phyloP scores from a whole-genome alignment of 2,888 invertebrate species.

The Heliothis peltigera region DNA sequence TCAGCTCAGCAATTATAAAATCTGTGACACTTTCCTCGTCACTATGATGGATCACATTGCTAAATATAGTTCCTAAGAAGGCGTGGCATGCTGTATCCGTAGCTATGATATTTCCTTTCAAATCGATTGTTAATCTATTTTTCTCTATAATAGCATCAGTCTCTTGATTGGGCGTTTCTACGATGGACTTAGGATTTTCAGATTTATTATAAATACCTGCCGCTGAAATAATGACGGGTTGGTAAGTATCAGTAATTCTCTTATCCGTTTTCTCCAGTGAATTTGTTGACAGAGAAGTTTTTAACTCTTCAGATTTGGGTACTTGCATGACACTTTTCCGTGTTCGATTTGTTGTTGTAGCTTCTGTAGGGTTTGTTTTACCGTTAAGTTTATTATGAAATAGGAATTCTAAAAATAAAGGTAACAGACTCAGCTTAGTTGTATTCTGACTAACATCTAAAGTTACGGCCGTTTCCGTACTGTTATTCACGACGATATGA shows the following conservation, averaged over 20 bases:
- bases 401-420: slow-evolving; percentile 76
- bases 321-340: slow-evolving; percentile 51
- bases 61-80: slow-evolving; percentile 82
- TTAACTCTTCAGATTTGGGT: slow-evolving; percentile 36
- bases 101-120: slow-evolving; percentile 83
- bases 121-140: slow-evolving; percentile 76
- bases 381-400: slow-evolving; percentile 65
- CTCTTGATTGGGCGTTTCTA: slow-evolving; percentile 16
- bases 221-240: slow-evolving; percentile 64
- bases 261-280: slow-evolving; percentile 26
- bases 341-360: slow-evolving; percentile 42
- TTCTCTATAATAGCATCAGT: slow-evolving; percentile 48
- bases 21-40: slow-evolving; percentile 76
- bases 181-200: slow-evolving; percentile 14
- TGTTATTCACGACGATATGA: slow-evolving; percentile 11
- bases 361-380: slow-evolving; percentile 41
- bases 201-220: slow-evolving; percentile 60
- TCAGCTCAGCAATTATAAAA: slow-evolving; percentile 81
- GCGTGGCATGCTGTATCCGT: slow-evolving; percentile 82
- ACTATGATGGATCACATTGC: slow-evolving; percentile 72
- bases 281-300: slow-evolving; percentile 25
- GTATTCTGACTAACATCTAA: slow-evolving; percentile 40
- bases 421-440: slow-evolving; percentile 65
- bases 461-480: slow-evolving; percentile 26
- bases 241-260: slow-evolving; percentile 47